Conservation (phyloP, 2,888 invertebrate genomes). For the Netelia melanura region DNA sequence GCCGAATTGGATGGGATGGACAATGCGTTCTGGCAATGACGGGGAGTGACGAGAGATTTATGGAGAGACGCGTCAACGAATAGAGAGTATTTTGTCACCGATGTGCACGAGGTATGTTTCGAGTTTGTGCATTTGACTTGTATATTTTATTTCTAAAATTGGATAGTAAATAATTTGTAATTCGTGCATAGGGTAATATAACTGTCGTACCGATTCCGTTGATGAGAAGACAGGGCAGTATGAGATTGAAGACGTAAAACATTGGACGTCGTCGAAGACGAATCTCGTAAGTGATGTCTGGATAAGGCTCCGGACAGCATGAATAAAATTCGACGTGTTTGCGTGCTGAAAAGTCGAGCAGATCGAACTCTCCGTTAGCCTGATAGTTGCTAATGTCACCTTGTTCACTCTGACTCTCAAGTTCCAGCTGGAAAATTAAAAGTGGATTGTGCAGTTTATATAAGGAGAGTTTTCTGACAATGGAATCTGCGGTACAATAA, state of each 20-base stretch:
- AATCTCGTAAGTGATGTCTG: slow-evolving; percentile 93
- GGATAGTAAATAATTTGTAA: too few relatives aligned
- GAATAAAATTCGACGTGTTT: slow-evolving; percentile 91
- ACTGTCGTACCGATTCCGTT: slow-evolving; percentile 91
- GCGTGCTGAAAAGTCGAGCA: slow-evolving; percentile 91
- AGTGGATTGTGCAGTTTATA: background rate
- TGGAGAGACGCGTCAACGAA: background rate
- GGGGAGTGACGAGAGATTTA: slow-evolving; percentile 29
- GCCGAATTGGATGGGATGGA: background rate
- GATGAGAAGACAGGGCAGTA: slow-evolving; percentile 93
- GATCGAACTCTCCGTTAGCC: slow-evolving; percentile 95
- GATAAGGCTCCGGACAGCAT: slow-evolving; percentile 93
- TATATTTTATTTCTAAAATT: too few relatives aligned
- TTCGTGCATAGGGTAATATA: background rate
- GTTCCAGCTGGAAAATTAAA: slow-evolving; percentile 87
- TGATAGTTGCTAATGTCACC: slow-evolving; percentile 96
- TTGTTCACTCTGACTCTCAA: slow-evolving; percentile 91
- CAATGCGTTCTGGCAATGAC: slow-evolving; percentile 12
- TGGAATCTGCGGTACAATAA: background rate
- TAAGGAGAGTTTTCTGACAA: slow-evolving; percentile 18
- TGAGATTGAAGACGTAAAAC: slow-evolving; percentile 95
- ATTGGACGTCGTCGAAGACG: slow-evolving; percentile 91
- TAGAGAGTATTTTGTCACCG: slow-evolving; percentile 17
- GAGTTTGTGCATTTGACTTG: background rate
- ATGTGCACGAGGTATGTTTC: background rate